These are phyloP conservation scores for Drosophila littoralis DNA, from an alignment of 1,140 invertebrate genomes.

Conservation along the genomic window DNA sequence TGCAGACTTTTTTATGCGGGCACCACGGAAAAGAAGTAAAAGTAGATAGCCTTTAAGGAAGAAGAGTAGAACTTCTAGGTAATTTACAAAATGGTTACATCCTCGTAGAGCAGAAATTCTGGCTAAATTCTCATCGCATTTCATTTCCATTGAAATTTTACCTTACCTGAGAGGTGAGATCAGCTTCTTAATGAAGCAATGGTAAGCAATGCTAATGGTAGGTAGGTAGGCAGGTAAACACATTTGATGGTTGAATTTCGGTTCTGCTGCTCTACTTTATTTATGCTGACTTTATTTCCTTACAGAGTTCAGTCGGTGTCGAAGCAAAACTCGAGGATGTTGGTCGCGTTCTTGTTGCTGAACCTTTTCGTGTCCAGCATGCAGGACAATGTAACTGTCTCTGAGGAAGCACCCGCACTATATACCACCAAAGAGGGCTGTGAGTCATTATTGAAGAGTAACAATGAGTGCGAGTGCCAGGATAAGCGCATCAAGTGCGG, in stretches of 20 bases:
- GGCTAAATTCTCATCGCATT: neutral
- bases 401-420: conserved; percentile 1
- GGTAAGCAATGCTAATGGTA: neutral
- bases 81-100: neutral
- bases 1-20: too few relatives aligned
- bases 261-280: conserved; percentile 11
- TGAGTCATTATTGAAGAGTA: conserved; percentile 54
- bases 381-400: conserved; percentile 48
- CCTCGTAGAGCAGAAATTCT: neutral
- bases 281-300: conserved; percentile 4
- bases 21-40: too few relatives aligned
- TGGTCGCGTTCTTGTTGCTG: conserved; percentile 36
- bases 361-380: conserved; percentile 28
- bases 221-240: conserved; percentile 1
- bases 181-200: conserved; percentile 8
- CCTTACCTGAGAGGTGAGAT: conserved; percentile 17
- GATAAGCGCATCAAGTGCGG: conserved; percentile 72
- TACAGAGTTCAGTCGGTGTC: conserved; percentile 49
- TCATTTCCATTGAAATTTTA: conserved; percentile 8
- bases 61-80: neutral
- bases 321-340: conserved; percentile 43
- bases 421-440: conserved; percentile 65
- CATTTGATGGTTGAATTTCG: conserved; percentile 34
- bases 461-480: conserved; percentile 61
- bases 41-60: neutral